These are phyloP conservation scores for Aleiodes sp. DNA, from an alignment of 1,140 invertebrate species.

Conservation along the genomic window DNA sequence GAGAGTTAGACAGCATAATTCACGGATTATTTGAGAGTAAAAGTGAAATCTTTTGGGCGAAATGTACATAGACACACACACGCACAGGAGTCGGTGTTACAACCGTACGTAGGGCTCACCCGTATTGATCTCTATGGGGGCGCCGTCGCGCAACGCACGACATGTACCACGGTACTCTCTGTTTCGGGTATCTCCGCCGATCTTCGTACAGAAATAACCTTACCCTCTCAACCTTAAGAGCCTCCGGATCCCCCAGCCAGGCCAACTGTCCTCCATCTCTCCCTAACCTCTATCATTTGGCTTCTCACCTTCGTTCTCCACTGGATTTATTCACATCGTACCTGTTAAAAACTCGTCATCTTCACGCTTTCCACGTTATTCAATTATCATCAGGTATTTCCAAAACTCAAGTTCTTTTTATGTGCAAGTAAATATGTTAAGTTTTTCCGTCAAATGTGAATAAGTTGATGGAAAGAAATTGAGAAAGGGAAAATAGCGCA, in stretches of 20 bases:
- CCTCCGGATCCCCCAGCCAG: background rate
- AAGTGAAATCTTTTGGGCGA: background rate
- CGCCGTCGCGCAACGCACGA: conserved; percentile 56
- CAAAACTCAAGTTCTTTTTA: too few relatives aligned
- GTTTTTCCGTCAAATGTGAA: too few relatives aligned
- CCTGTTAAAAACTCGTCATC: background rate
- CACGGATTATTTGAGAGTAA: too few relatives aligned
- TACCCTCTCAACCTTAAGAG: conserved; percentile 41
- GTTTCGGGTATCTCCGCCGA: conserved; percentile 58
- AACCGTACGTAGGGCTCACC: conserved; percentile 42
- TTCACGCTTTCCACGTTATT: background rate
- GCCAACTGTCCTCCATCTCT: background rate
- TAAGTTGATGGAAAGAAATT: too few relatives aligned
- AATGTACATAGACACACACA: conserved; percentile 17
- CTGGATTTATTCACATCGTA: background rate
- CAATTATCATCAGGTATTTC: background rate
- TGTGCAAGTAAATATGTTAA: too few relatives aligned
- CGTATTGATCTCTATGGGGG: conserved; percentile 59
- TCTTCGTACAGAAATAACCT: conserved; percentile 57
- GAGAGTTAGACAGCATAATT: too few relatives aligned
- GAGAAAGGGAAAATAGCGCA: background rate
- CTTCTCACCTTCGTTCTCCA: background rate
- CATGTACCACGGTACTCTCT: conserved; percentile 39
- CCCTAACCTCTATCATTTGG: background rate
- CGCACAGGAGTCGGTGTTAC: conserved; percentile 46